Conservation (phyloP, 2,888 invertebrate genomes). For the Itoplectis maculator region DNA sequence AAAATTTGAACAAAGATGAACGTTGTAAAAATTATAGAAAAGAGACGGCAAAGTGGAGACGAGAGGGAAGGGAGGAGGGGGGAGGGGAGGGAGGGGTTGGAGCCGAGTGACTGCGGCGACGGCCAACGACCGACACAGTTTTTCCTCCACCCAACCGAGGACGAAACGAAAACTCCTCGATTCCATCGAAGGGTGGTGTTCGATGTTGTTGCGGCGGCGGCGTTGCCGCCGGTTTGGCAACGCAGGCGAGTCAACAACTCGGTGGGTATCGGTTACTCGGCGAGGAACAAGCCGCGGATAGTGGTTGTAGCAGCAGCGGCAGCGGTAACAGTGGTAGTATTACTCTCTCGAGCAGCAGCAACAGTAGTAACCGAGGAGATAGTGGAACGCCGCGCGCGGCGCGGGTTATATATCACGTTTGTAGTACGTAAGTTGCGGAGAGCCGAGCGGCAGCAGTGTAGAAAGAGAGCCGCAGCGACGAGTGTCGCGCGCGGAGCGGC, state of each 20-base stretch:
- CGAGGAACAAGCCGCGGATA: constrained; percentile 12
- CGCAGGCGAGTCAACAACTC: constrained; percentile 45
- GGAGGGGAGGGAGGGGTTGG: constrained; percentile 3
- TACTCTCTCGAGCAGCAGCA: constrained; percentile 21
- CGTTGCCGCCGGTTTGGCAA: constrained; percentile 56
- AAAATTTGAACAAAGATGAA: too few species aligned
- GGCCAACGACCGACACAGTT: constrained; percentile 73
- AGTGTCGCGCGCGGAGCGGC: constrained; percentile 72
- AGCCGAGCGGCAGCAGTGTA: constrained; percentile 53
- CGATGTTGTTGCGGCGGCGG: constrained; percentile 5
- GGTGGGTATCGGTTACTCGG: background rate
- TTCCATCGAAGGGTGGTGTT: constrained; percentile 17
- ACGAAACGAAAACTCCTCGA: background rate
- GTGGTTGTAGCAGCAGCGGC: background rate
- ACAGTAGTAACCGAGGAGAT: constrained; percentile 50
- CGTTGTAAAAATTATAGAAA: too few species aligned
- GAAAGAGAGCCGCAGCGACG: constrained; percentile 53
- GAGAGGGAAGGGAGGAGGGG: too few species aligned
- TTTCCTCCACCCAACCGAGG: too few species aligned
- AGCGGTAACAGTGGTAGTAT: background rate
- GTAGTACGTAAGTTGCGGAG: constrained; percentile 46
- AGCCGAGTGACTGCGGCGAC: background rate
- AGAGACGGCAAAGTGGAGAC: too few species aligned
- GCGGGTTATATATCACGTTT: constrained; percentile 13
- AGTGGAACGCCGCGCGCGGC: constrained; percentile 43